These are phyloP conservation scores for Ichneumon xanthorius DNA, from an alignment of 2,888 invertebrate species.

Conservation along the genomic window DNA sequence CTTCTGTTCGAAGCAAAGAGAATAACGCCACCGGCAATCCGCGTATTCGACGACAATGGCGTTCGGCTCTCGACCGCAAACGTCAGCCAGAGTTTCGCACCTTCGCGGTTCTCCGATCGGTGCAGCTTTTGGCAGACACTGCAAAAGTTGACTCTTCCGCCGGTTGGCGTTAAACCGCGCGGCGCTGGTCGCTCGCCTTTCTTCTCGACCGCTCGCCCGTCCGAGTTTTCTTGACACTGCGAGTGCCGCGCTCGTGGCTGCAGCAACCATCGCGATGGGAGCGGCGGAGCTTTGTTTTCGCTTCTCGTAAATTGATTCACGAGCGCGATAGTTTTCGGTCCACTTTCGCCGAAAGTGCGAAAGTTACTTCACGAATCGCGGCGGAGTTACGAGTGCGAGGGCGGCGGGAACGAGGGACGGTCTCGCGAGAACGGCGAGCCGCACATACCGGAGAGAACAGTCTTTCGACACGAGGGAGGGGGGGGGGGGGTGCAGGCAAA, in stretches of 20 bases:
- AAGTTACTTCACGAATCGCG: conserved; percentile 54
- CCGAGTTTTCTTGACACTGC: conserved; percentile 48
- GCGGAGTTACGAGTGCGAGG: conserved; percentile 50
- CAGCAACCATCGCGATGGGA: not conserved
- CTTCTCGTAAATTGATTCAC: conserved; percentile 64
- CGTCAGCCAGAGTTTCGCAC: not conserved
- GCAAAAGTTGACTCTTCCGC: conserved; percentile 6
- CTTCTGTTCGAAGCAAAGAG: conserved; percentile 6
- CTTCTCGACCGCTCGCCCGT: not conserved
- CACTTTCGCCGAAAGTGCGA: conserved; percentile 44
- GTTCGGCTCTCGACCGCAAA: not conserved
- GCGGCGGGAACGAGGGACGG: conserved; percentile 6
- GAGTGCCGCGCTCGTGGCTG: conserved; percentile 1
- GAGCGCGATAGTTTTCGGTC: conserved; percentile 52
- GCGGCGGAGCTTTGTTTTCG: conserved; percentile 43
- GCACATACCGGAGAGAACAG: not conserved
- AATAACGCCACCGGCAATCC: not conserved
- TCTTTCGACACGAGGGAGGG: not conserved
- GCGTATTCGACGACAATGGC: not conserved
- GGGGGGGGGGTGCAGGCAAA: conserved; percentile 12
- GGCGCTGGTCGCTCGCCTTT: not conserved
- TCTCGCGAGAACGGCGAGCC: not conserved
- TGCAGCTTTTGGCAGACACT: not conserved
- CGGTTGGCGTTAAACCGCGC: not conserved
- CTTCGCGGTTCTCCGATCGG: not conserved